Percentiles rank a stretch among this genome's conserved stretches.
phyloP scores from a whole-genome alignment of 2,888 invertebrate species.

The Dryadula phaetusa region DNA sequence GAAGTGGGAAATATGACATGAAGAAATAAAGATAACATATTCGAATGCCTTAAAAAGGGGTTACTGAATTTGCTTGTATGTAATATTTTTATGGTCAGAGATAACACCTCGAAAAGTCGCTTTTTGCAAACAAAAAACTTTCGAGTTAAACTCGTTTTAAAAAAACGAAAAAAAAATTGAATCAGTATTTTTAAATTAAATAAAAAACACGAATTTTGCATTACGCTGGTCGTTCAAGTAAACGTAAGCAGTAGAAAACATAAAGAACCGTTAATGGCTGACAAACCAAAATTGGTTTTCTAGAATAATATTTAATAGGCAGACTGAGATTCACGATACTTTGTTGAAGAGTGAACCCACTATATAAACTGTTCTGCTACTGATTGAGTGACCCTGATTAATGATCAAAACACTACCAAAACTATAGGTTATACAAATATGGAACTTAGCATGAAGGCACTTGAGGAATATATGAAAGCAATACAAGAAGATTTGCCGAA shows the following conservation, averaged over 20 bases:
- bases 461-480: too few relatives aligned
- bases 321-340: too few relatives aligned
- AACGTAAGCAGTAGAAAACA: slow-evolving; percentile 9
- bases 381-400: too few relatives aligned
- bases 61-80: slow-evolving; percentile 18
- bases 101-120: slow-evolving; percentile 8
- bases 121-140: slow-evolving; percentile 23
- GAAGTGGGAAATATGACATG: slow-evolving; percentile 7
- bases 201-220: slow-evolving; percentile 20
- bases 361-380: too few relatives aligned
- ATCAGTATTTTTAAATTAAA: slow-evolving; percentile 20
- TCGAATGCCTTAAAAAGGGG: slow-evolving; percentile 5
- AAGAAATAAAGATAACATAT: too few relatives aligned
- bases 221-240: neutral
- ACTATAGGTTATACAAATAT: too few relatives aligned
- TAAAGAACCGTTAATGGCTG: slow-evolving; percentile 5
- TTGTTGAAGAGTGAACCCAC: too few relatives aligned
- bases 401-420: too few relatives aligned
- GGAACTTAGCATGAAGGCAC: too few relatives aligned
- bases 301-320: neutral
- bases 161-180: slow-evolving; percentile 13
- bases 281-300: neutral
- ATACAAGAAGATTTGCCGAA: too few relatives aligned
- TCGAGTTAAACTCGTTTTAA: slow-evolving; percentile 21
- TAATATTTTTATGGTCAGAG: slow-evolving; percentile 14